phyloP scores from a whole-genome alignment of 2,888 invertebrate genomes.

The Rapana venosa region DNA sequence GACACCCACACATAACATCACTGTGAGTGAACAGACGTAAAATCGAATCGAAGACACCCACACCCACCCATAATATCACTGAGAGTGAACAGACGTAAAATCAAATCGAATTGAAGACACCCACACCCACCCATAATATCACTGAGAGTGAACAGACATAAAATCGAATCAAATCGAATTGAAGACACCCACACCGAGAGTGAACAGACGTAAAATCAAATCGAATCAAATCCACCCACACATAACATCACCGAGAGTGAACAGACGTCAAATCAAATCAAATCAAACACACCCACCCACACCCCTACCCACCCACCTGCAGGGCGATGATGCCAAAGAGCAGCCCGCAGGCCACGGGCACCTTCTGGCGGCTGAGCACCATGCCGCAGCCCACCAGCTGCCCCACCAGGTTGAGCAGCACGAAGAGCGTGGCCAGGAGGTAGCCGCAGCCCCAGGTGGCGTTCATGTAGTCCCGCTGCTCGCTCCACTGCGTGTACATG shows the following conservation, averaged over 20 bases:
- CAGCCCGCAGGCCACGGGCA: conserved; percentile 85
- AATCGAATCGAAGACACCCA: no score
- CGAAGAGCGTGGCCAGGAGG: conserved; percentile 95
- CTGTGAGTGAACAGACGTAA: no score
- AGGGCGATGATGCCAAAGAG: conserved; percentile 97
- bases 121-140: no score
- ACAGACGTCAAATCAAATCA: no score
- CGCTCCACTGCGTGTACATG: conserved; percentile 99
- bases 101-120: no score
- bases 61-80: no score
- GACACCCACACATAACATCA: no score
- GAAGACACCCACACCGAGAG: background rate
- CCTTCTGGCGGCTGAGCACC: conserved; percentile 94
- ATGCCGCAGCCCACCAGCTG: conserved; percentile 97
- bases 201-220: no score
- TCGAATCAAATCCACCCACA: background rate
- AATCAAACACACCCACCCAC: background rate
- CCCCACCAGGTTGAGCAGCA: conserved; percentile 95
- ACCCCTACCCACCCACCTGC: conserved; percentile 84
- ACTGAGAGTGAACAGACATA: no score
- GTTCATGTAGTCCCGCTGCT: conserved; percentile 98
- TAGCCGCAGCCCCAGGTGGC: conserved; percentile 97
- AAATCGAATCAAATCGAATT: no score
- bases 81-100: no score
- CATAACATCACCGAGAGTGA: no score